Evolutionary conservation across 1,140 invertebrate genomes (phyloP).

Genomic region (Delia radicum): DNA sequence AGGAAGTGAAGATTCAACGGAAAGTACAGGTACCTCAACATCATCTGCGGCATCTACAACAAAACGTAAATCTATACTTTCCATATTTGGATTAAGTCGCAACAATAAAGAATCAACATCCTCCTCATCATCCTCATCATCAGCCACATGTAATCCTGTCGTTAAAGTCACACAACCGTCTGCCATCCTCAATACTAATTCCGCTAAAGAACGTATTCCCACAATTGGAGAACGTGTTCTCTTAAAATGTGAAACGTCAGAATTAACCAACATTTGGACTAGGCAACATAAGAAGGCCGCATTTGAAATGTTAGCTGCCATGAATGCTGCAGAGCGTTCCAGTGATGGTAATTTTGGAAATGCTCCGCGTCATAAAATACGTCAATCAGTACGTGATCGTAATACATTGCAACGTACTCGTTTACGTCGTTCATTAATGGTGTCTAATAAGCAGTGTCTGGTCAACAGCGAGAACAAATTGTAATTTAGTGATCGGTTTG

Average conservation of each 20-base stretch:
- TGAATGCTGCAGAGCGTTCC: conserved; percentile 49
- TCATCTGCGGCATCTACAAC: neutral
- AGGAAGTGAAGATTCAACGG: conserved; percentile 29
- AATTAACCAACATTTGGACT: conserved; percentile 52
- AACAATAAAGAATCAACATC: conserved; percentile 11
- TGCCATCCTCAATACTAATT: neutral
- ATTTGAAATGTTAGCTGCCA: conserved; percentile 57
- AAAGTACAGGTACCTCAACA: conserved; percentile 35
- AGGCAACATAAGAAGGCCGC: conserved; percentile 57
- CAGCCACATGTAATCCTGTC: neutral
- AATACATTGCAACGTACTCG: conserved; percentile 5
- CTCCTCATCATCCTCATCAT: neutral
- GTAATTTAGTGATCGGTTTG: neutral
- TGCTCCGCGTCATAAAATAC: conserved; percentile 17
- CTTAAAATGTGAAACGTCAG: conserved; percentile 21
- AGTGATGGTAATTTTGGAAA: conserved; percentile 6
- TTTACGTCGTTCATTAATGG: conserved; percentile 12
- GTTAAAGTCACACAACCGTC: neutral
- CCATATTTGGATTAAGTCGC: conserved; percentile 44
- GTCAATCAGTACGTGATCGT: conserved; percentile 10
- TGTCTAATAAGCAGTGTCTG: neutral
- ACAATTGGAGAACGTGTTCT: conserved; percentile 3
- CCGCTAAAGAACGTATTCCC: neutral
- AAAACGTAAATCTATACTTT: conserved; percentile 44
- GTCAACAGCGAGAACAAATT: neutral